Evolutionary conservation across 2,888 invertebrate genomes (phyloP).

Genomic region (Luperina testacea): DNA sequence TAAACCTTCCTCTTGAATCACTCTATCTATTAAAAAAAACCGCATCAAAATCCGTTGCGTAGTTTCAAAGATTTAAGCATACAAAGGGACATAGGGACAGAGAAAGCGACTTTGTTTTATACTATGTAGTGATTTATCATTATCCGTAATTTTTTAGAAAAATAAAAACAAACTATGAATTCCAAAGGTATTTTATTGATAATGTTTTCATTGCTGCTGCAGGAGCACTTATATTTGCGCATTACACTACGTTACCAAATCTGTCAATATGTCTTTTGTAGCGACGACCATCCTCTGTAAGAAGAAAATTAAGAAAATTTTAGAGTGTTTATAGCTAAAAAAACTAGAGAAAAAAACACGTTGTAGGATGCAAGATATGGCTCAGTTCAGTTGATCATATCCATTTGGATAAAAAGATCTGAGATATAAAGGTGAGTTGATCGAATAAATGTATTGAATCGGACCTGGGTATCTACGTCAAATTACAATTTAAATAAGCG

Average conservation of each 20-base stretch:
- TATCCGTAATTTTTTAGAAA: neutral
- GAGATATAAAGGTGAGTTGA: neutral
- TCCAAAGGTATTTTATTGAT: constrained; percentile 44
- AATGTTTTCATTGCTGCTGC: constrained; percentile 12
- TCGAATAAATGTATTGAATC: neutral
- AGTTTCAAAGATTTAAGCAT: too few relatives aligned
- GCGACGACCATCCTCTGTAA: constrained; percentile 45
- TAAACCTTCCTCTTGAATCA: too few relatives aligned
- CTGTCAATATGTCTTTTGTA: constrained; percentile 43
- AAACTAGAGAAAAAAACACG: neutral
- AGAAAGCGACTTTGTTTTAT: too few relatives aligned
- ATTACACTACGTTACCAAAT: constrained; percentile 5
- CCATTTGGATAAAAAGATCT: neutral
- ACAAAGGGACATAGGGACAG: too few relatives aligned
- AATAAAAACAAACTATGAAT: constrained; percentile 5
- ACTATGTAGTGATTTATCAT: too few relatives aligned
- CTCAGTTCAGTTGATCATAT: neutral
- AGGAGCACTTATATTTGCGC: constrained; percentile 8
- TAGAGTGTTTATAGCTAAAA: neutral
- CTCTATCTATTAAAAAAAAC: too few relatives aligned
- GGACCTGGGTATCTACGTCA: neutral
- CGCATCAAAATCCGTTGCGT: too few relatives aligned
- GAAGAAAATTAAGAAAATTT: constrained; percentile 2
- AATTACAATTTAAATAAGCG: neutral
- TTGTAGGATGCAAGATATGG: neutral